Base-by-base conservation (phyloP, 2,888 invertebrate species). In the Monopis laevigella region DNA sequence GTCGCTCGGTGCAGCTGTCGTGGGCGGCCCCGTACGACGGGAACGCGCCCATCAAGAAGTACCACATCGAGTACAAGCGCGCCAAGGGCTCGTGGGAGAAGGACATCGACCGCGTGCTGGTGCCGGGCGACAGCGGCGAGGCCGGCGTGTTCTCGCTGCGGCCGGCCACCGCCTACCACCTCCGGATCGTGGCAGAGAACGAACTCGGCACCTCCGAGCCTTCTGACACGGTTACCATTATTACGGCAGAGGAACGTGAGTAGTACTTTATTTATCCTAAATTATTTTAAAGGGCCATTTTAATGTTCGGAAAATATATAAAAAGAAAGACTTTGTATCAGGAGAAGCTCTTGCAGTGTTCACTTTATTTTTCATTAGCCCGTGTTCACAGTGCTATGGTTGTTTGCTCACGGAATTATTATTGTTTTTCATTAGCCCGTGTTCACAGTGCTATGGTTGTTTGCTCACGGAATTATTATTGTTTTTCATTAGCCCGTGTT, bases 1-100 rank as follows among this genome's bases (percentile, higher is more conserved):
- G 95, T 48, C 86, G 93, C 50, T 91, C 92, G 1, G 94, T 95
- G 40, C 94, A 95, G 63, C 72, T 96, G 16, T 93, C 93, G 11
- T 96, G 95, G 95, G 92, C 92, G 12, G 90, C 93, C 47, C 94
- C 95, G 36, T 95, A 94, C 65, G 92, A 93, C 58, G 95, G 95
- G 54, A 94, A 95, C 67, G 93, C 94, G 3, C 92, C 91, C 1
- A 90, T 95, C 54, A 93, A 88, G 58, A 88, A 91, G 67, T 95
- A 93, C 73, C 87, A 92, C 45, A 93, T 96, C 60, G 94, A 95
- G 67, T 94, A 93, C 73, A 95, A 95, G 72, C 89, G 92, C 50
- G 91, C 91, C 54, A 89, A 90, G 51, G 77, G 77, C 50, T 77
- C 62, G 57, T 80, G 80, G 80, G 93, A 91, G 54, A 86, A 88